phyloP scores from a whole-genome alignment of 2,888 invertebrate genomes.

The Eupithecia subfuscata region DNA sequence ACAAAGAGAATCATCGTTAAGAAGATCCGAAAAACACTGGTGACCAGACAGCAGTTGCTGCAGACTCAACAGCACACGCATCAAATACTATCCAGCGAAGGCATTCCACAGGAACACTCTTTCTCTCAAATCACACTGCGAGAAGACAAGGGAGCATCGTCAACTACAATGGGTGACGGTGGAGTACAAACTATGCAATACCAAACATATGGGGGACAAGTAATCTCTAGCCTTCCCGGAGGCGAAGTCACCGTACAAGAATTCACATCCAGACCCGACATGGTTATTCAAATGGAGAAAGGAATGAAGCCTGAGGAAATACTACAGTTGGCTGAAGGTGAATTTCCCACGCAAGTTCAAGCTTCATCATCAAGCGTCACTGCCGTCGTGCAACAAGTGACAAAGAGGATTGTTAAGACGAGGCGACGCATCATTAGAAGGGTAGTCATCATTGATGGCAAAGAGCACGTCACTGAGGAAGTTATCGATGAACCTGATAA shows the following conservation, averaged over 20 bases:
- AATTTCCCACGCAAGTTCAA: constrained; percentile 74
- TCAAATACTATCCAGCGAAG: constrained; percentile 81
- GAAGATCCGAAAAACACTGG: constrained; percentile 87
- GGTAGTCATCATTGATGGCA: constrained; percentile 91
- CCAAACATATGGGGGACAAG: constrained; percentile 86
- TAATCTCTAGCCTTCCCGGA: constrained; percentile 85
- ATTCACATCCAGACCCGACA: constrained; percentile 86
- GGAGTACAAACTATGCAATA: constrained; percentile 85
- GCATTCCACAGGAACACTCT: constrained; percentile 85
- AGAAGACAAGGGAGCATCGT: constrained; percentile 86
- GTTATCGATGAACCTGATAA: constrained; percentile 93
- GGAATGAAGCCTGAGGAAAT: constrained; percentile 81
- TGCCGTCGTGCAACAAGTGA: constrained; percentile 92
- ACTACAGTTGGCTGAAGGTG: constrained; percentile 70
- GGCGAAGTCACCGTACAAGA: constrained; percentile 87
- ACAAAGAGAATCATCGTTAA: constrained; percentile 91
- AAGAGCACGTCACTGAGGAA: constrained; percentile 93
- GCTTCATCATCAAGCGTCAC: constrained; percentile 89
- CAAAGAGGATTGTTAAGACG: constrained; percentile 89
- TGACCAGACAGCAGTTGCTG: constrained; percentile 86
- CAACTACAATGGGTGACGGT: constrained; percentile 84
- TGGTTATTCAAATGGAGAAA: constrained; percentile 83
- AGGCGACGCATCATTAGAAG: constrained; percentile 90
- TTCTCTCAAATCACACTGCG: constrained; percentile 88
- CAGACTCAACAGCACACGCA: constrained; percentile 85